Base-by-base conservation (phyloP, 2,113 vertebrate genomes). In the Dicerorhinus sumatrensis region DNA sequence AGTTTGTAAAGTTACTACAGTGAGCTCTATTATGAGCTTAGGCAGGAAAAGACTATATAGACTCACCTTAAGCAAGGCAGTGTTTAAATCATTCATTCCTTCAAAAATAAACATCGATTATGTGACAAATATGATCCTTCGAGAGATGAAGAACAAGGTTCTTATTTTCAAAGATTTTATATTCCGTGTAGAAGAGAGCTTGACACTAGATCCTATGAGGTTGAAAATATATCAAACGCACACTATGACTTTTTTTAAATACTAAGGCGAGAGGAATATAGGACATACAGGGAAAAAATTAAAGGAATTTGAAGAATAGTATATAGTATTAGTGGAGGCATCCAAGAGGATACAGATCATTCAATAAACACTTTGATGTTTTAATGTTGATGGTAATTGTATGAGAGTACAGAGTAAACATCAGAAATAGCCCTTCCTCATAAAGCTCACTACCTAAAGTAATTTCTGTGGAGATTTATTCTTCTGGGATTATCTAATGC, bases 61-160 rank as follows among this genome's bases (percentile, higher is more conserved):
- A 80, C 9, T 72, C 27, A 48, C 39, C 36, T 76, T 62, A 91
- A 77, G 60, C 36, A 92, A 95, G 13, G 1, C 11, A 95, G 16
- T 81, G 20, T 79, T 94, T 93, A 96, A 89, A 91, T 86, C 87
- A 93, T 72, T 97, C 75, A 92, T 94, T 97, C 46, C 92, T 85
- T 97, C 46, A 94, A 94, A 93, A 96, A 39, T 94, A 95, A 94
- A 83, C 89, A 95, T 94, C 96, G 75, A 92, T 90, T 97, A 85
- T 97, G 27, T 97, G 91, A 91, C 91, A 97, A 88, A 92, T 60
- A 90, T 58, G 48, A 88, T 92, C 20, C 90, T 90, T 97, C 27
- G 88, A 88, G 67, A 42, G 11, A 91, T 88, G 56, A 94, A 91
- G 91, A 33, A 60, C 20, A 39, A 42, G 0, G 14, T 70, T 84